Conservation (phyloP, 2,113 vertebrate species). For the Coptodon bakossiorum region DNA sequence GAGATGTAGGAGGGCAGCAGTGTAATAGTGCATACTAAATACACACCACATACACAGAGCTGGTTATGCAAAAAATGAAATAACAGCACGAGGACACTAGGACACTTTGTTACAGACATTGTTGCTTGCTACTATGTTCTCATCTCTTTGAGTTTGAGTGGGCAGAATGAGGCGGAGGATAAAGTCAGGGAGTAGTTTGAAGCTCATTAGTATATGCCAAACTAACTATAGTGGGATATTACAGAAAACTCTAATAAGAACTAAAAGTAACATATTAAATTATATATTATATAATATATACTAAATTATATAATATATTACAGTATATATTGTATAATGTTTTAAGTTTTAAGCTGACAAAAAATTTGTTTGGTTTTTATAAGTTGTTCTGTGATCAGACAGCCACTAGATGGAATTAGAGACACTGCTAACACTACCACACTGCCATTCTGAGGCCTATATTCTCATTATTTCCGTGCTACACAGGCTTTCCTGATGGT, state of each 20-base stretch:
- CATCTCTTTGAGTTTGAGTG: background rate
- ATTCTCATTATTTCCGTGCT: rapidly evolving
- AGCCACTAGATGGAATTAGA: background rate
- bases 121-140: background rate
- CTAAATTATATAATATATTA: background rate
- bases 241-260: background rate
- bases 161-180: background rate
- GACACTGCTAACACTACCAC: background rate
- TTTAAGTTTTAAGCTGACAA: background rate
- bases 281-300: background rate
- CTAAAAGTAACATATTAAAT: rapidly evolving
- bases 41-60: constrained; percentile 7
- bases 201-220: background rate
- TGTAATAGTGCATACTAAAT: constrained; percentile 42
- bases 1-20: constrained; percentile 45
- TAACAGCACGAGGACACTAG: constrained; percentile 42
- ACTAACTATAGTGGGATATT: background rate
- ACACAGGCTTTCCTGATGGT: rapidly evolving
- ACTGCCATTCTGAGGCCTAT: background rate
- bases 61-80: constrained; percentile 27
- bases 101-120: constrained; percentile 41
- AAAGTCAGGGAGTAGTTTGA: background rate
- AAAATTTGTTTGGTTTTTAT: background rate
- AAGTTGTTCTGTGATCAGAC: background rate
- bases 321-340: background rate